phyloP scores from a whole-genome alignment of 1,140 invertebrate species.

The Scaptodrosophila lebanonensis region DNA sequence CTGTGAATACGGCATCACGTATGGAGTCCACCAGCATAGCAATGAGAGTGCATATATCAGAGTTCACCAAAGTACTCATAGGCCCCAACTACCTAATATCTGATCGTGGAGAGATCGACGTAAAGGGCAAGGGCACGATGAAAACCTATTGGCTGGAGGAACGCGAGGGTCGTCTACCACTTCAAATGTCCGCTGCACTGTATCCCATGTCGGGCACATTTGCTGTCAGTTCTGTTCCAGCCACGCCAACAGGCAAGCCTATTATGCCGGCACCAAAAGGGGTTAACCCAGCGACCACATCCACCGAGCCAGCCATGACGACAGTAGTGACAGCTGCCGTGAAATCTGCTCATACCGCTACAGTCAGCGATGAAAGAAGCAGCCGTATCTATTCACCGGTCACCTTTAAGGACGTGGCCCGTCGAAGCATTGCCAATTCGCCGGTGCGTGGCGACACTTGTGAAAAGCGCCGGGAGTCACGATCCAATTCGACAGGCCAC shows the following conservation, averaged over 20 bases:
- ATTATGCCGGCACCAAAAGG: slow-evolving; percentile 47
- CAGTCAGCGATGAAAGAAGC: slow-evolving; percentile 78
- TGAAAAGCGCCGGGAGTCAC: slow-evolving; percentile 76
- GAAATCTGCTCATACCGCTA: slow-evolving; percentile 16
- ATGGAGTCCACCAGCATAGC: slow-evolving; percentile 95
- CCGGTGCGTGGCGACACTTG: slow-evolving; percentile 79
- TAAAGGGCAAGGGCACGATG: slow-evolving; percentile 93
- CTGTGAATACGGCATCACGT: slow-evolving; percentile 92
- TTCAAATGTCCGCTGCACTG: slow-evolving; percentile 71
- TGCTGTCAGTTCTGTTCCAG: slow-evolving; percentile 65
- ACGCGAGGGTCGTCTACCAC: slow-evolving; percentile 80
- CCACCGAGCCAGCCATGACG: slow-evolving; percentile 22
- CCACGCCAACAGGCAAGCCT: slow-evolving; percentile 44
- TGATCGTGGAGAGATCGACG: slow-evolving; percentile 89
- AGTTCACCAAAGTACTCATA: slow-evolving; percentile 88
- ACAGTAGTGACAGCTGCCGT: slow-evolving; percentile 13
- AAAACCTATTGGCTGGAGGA: slow-evolving; percentile 94
- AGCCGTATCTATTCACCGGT: slow-evolving; percentile 87
- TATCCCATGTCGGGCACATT: slow-evolving; percentile 41
- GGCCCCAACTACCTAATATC: slow-evolving; percentile 86
- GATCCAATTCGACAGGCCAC: slow-evolving; percentile 79
- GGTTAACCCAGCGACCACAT: slow-evolving; percentile 25
- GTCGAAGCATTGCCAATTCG: slow-evolving; percentile 85
- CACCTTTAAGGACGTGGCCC: slow-evolving; percentile 88
- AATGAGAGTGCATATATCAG: slow-evolving; percentile 96